Percentiles rank a stretch among this genome's conserved stretches.
Evolutionary conservation across 1,140 invertebrate species (phyloP).

Genomic region (Parasteatoda tepidariorum): DNA sequence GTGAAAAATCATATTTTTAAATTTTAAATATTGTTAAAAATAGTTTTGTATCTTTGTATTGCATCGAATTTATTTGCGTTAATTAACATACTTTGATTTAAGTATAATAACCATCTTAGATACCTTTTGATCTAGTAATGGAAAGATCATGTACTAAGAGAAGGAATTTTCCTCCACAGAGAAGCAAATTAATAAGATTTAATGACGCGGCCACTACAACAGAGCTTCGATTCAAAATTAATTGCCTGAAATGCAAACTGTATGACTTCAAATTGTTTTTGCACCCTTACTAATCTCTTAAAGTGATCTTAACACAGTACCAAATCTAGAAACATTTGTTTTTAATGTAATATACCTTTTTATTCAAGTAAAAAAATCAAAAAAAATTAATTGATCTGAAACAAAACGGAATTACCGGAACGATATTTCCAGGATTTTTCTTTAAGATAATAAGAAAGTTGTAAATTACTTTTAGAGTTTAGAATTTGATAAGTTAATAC

Average conservation of each 20-base stretch:
- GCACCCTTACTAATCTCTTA: conserved; percentile 53
- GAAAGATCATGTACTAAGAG: no score
- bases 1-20: no score
- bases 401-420: neutral
- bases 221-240: conserved; percentile 60
- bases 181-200: conserved; percentile 59
- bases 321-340: conserved; percentile 33
- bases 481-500: no score
- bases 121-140: no score
- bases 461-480: no score
- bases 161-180: conserved; percentile 47
- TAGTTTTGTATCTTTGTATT: no score
- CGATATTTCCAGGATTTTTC: no score
- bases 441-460: no score
- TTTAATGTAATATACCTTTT: neutral
- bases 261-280: conserved; percentile 55
- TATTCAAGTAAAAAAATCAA: conserved; percentile 15
- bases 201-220: conserved; percentile 49
- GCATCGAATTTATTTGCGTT: no score
- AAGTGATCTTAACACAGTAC: conserved; percentile 53
- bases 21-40: no score
- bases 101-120: no score
- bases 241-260: conserved; percentile 54
- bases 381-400: conserved; percentile 19
- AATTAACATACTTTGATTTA: no score